Base-by-base conservation (phyloP, 1,140 invertebrate genomes). In the Gryon sp. region DNA sequence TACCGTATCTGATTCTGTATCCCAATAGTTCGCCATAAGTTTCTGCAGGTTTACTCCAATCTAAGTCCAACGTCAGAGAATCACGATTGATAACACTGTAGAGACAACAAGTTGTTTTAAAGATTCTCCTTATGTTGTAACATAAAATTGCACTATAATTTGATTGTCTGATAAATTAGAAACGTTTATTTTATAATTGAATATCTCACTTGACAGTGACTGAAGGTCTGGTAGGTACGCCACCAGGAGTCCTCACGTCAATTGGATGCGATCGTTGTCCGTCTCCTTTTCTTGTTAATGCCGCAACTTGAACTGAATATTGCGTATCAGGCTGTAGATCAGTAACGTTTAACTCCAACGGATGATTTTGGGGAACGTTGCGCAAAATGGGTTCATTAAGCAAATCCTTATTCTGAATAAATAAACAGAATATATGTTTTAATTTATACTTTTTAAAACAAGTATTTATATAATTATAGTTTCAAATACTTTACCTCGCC, bases 251-350 rank as follows among this genome's bases (percentile, higher is more conserved):
- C 86, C 92, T 94, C 0, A 97, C 93, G 32, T 92, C 92, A 38
- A 94, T 93, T 2, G 95, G 94, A 53, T 91, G 86, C 82, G 96
- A 98, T 46, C 97, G 89, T 82, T 95, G 93, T 2, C 98, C 98
- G 86, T 99, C 97, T 2, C 97, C 97, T 88, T 98, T 98, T 38
- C 97, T 91, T 0, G 97, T 98, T 18, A 98, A 89, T 0, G 97
- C 98, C 0, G 97, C 96, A 16, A 99, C 97, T 90, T 97, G 95
- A 9, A 96, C 92, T n/a, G 93, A 93, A 85, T 99, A 99, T 32
- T 92, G 91, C 0, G 97, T 98, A 80, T 98, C 97, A 0, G 98
- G 97, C 85, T 98, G 95, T 7, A 99, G 90, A 2, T 94, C 95
- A 3, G 93, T 94, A 3, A 98, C 92, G 81, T 97, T 97, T 68